phyloP scores from a whole-genome alignment of 2,888 invertebrate genomes.

The Cantharis rustica region DNA sequence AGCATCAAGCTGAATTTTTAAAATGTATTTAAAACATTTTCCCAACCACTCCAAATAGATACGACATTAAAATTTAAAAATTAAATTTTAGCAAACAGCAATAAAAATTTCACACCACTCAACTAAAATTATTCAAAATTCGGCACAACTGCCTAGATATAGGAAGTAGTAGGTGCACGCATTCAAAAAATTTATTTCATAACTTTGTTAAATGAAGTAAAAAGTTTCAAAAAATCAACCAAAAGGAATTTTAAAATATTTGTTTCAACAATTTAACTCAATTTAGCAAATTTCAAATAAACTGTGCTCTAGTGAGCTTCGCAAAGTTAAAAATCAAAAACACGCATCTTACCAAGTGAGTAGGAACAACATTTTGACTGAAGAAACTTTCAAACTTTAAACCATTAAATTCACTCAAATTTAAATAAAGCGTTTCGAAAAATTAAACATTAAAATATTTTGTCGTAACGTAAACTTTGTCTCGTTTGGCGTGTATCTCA shows the following conservation, averaged over 20 bases:
- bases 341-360: constrained; percentile 40
- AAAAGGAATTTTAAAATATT: not conserved
- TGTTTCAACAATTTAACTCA: not conserved
- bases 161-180: not conserved
- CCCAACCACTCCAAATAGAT: not conserved
- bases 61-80: not conserved
- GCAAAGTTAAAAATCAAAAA: constrained; percentile 6
- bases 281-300: not conserved
- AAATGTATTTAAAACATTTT: constrained; percentile 5
- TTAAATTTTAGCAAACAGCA: not conserved
- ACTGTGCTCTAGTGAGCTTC: not conserved
- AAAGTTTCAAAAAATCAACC: not conserved
- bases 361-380: constrained; percentile 8
- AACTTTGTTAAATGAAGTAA: not conserved
- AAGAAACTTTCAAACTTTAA: constrained; percentile 7
- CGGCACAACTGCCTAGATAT: not conserved
- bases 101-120: not conserved
- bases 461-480: constrained; percentile 16
- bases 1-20: not conserved
- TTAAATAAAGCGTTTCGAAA: not conserved
- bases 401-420: constrained; percentile 2
- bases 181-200: not conserved
- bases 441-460: not conserved
- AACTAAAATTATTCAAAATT: not conserved
- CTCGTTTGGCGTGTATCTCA: constrained; percentile 35